Percentiles rank a stretch among this genome's conserved stretches.
phyloP scores from a whole-genome alignment of 2,113 vertebrate genomes.

The Hippocampus zosterae region DNA sequence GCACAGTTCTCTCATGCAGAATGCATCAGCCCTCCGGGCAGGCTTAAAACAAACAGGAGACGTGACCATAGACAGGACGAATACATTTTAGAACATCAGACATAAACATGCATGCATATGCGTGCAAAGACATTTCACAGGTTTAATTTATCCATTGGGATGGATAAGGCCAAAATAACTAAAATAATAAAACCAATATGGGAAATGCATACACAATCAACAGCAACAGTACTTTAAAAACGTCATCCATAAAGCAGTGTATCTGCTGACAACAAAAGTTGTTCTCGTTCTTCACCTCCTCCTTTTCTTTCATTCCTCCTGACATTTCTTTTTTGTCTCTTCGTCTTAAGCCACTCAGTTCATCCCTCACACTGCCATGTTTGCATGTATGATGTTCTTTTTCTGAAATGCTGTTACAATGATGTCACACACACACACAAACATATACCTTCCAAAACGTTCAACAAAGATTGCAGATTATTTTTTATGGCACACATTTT shows the following conservation, averaged over 20 bases:
- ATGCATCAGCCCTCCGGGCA: conserved; percentile 69
- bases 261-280: conserved; percentile 61
- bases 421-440: no score
- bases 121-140: conserved; percentile 43
- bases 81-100: conserved; percentile 54
- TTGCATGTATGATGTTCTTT: no score
- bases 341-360: not conserved
- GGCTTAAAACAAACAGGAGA: conserved; percentile 64
- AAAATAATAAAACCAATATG: conserved; percentile 31
- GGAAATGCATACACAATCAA: conserved; percentile 21
- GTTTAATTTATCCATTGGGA: conserved; percentile 61
- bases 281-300: conserved; percentile 25
- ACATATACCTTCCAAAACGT: no score
- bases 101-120: conserved; percentile 27
- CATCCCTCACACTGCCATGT: not conserved
- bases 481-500: no score
- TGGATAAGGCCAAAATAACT: conserved; percentile 58
- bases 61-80: conserved; percentile 55
- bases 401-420: no score
- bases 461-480: no score
- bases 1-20: conserved; percentile 63
- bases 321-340: not conserved
- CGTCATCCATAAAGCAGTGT: conserved; percentile 62
- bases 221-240: conserved; percentile 47
- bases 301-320: not conserved